Base-by-base conservation (phyloP, 2,113 vertebrate genomes). In the Heptranchias perlo region DNA sequence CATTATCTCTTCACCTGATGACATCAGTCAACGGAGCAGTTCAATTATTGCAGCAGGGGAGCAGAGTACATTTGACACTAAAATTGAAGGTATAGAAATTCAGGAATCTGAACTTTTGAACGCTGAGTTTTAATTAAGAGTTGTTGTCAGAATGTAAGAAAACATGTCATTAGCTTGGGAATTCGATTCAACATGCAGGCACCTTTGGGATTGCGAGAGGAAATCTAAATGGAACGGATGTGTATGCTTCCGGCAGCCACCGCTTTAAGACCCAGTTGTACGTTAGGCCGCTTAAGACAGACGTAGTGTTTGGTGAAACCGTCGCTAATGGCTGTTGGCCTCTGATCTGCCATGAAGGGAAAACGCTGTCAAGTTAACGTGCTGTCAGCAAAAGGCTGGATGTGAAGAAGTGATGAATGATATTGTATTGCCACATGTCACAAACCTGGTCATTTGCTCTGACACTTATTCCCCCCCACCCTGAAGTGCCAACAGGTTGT, bases 1-100 rank as follows among this genome's bases (percentile, higher is more conserved):
- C 47, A 95, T 95, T 95, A 95, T 95, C 94, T 21, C 65, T 95
- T 95, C 94, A 95, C 94, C 94, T 95, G 64, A 11, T 95, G 94
- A 65, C 94, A 95, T 49, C 62, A 69, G 44, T 95, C 65, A 69
- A 47, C 25, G 10, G 64, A 18, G 94, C 39, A 23, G 65, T 49
- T 69, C 94, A 95, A 95, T 95, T 95, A 95, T 95, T 95, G 39
- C 94, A 95, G 94, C 94, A 18, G 64, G 94, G 64, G 14, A 69
- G 64, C 94, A 64, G 58, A 94, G 61, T 1, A 52, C 91, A 13
- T 23, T 44, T 95, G 94, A 95, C 94, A 69, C 28, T 14, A 65
- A 95, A 95, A 95, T 95, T 95, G 65, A 95, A 95, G 94, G 94
- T 95, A 39, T 69, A 18, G 39, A 49, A 69, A 95, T 67, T 95